These are phyloP conservation scores for Gambusia holbrooki DNA, from an alignment of 2,113 vertebrate genomes.

Conservation along the genomic window DNA sequence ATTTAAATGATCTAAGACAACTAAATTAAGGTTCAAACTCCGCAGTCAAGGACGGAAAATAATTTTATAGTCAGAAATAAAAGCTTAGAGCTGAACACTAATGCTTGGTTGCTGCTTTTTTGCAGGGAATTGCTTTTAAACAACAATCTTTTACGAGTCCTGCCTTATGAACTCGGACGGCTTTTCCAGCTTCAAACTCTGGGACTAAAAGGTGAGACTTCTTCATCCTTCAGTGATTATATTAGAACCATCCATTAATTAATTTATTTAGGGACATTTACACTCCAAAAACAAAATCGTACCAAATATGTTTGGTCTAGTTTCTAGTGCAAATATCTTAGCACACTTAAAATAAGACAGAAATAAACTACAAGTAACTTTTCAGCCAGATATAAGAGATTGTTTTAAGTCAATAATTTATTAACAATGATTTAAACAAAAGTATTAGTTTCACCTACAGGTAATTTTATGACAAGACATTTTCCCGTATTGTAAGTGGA, in stretches of 20 bases:
- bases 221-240: not conserved
- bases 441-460: too few species aligned
- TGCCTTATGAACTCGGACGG: conserved; percentile 99
- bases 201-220: conserved; percentile 92
- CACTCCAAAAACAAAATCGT: too few species aligned
- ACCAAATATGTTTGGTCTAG: too few species aligned
- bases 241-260: not conserved
- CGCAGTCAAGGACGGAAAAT: not conserved
- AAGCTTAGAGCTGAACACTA: not conserved
- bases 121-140: conserved; percentile 99
- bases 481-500: too few species aligned
- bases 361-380: too few species aligned
- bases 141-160: conserved; percentile 99
- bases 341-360: too few species aligned
- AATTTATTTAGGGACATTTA: not conserved
- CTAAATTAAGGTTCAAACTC: not conserved
- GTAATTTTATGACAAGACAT: too few species aligned
- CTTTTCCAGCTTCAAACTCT: conserved; percentile 98
- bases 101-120: conserved; percentile 25
- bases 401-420: too few species aligned
- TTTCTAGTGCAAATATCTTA: too few species aligned
- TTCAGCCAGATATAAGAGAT: too few species aligned
- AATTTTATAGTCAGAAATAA: not conserved
- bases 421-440: too few species aligned
- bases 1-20: not conserved